A percentile compares a stretch with the other conserved stretches of the same genome.
These are phyloP conservation scores for Eurypyga helias DNA, from an alignment of 2,113 vertebrate genomes.

Conservation along the genomic window DNA sequence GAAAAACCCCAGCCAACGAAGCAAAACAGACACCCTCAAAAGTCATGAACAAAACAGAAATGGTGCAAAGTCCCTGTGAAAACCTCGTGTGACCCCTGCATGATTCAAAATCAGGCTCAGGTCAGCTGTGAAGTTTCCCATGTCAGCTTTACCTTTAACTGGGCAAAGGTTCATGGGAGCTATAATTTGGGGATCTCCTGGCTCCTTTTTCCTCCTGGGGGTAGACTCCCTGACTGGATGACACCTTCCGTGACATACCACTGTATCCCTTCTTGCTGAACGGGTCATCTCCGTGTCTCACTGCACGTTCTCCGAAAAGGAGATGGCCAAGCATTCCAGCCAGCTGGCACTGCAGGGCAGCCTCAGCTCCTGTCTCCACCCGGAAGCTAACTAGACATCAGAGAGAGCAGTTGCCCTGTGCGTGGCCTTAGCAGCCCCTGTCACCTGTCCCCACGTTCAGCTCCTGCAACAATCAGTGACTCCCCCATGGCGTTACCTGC, in stretches of 20 bases:
- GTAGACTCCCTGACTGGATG: rapidly evolving
- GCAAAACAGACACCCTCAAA: neutral
- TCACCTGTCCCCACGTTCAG: neutral
- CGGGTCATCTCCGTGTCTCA: rapidly evolving
- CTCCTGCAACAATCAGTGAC: neutral
- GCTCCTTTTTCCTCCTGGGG: neutral
- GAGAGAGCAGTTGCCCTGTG: neutral
- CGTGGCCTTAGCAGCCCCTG: neutral
- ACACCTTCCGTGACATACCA: neutral
- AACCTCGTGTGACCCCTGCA: neutral
- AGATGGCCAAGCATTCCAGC: neutral
- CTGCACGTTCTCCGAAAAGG: neutral
- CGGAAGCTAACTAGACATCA: neutral
- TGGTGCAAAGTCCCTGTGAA: too few relatives aligned
- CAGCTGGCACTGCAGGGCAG: neutral
- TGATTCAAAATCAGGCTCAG: neutral
- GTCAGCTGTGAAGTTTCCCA: neutral
- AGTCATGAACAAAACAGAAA: neutral
- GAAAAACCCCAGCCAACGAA: neutral
- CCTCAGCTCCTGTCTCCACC: neutral
- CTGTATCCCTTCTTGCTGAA: neutral
- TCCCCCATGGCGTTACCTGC: neutral
- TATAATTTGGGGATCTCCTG: neutral
- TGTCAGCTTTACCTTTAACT: neutral
- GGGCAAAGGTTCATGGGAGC: neutral